Evolutionary conservation across 37 sponge, comb jelly and placozoan genomes (phyloP).

Genomic region (Diacarnus erythraeanus): DNA sequence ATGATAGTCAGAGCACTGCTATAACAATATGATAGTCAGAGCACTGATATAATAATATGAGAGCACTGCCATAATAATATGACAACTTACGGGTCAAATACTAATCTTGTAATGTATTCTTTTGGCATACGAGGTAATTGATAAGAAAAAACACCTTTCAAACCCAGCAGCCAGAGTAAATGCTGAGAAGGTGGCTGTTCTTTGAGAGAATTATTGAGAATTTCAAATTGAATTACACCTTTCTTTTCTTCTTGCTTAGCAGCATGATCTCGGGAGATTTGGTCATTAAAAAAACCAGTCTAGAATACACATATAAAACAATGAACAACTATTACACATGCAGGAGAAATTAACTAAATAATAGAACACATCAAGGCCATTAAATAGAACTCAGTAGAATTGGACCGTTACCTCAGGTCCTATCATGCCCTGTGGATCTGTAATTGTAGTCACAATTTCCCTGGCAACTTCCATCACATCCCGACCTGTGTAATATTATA

Average conservation of each 20-base stretch:
- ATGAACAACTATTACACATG: not conserved
- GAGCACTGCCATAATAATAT: not conserved
- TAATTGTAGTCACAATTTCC: slow-evolving; percentile 72
- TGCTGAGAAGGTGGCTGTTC: slow-evolving; percentile 61
- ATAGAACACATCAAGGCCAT: no score
- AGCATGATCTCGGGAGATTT: slow-evolving; percentile 85
- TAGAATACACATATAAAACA: slow-evolving; percentile 9
- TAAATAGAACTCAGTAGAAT: no score
- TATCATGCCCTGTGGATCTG: slow-evolving; percentile 68
- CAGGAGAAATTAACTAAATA: no score
- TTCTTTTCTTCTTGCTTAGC: slow-evolving; percentile 82
- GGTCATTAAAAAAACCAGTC: slow-evolving; percentile 75
- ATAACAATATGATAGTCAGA: no score
- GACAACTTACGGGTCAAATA: slow-evolving; percentile 87
- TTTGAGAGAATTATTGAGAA: slow-evolving; percentile 73
- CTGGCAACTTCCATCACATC: slow-evolving; percentile 71
- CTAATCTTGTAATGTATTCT: slow-evolving; percentile 96
- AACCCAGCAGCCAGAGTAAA: slow-evolving; percentile 82
- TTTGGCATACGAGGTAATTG: slow-evolving; percentile 96
- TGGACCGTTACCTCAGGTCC: slow-evolving; percentile 95
- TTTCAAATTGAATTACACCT: slow-evolving; percentile 66
- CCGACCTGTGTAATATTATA: slow-evolving; percentile 22
- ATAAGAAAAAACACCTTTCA: slow-evolving; percentile 82
- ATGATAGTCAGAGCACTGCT: no score
- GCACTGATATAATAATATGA: no score